Evolutionary conservation across 2,888 invertebrate genomes (phyloP).

Genomic region (Drosophila mayaguana): DNA sequence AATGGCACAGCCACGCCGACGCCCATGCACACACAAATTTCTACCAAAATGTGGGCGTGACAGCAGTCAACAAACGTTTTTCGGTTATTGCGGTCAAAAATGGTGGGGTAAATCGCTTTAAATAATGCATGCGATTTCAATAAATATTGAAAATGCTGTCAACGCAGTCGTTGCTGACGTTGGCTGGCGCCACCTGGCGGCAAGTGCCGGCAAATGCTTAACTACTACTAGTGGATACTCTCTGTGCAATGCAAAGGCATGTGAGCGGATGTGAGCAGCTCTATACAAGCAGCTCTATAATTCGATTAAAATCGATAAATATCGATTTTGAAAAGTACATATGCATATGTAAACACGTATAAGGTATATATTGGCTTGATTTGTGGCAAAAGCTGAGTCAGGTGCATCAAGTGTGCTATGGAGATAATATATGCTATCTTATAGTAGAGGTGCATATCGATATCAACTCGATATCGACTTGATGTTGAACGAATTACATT

Average conservation of each 20-base stretch:
- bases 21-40: neutral
- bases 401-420: too few species aligned
- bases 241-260: neutral
- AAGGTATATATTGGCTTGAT: neutral
- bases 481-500: too few species aligned
- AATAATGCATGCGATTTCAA: slow-evolving; percentile 75
- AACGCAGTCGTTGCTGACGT: slow-evolving; percentile 35
- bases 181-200: slow-evolving; percentile 26
- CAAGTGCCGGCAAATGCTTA: neutral
- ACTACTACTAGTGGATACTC: neutral
- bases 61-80: slow-evolving; percentile 63
- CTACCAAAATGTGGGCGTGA: slow-evolving; percentile 6
- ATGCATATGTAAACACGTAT: neutral
- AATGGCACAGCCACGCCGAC: slow-evolving; percentile 39
- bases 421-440: too few species aligned
- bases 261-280: neutral
- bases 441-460: too few species aligned
- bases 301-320: neutral
- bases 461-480: too few species aligned
- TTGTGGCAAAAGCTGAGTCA: too few species aligned
- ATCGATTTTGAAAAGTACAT: neutral
- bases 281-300: neutral
- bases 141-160: slow-evolving; percentile 76
- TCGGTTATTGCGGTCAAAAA: slow-evolving; percentile 70
- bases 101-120: slow-evolving; percentile 65